Conservation (phyloP, 2,113 vertebrate genomes). For the Paracyprichromis sp. region DNA sequence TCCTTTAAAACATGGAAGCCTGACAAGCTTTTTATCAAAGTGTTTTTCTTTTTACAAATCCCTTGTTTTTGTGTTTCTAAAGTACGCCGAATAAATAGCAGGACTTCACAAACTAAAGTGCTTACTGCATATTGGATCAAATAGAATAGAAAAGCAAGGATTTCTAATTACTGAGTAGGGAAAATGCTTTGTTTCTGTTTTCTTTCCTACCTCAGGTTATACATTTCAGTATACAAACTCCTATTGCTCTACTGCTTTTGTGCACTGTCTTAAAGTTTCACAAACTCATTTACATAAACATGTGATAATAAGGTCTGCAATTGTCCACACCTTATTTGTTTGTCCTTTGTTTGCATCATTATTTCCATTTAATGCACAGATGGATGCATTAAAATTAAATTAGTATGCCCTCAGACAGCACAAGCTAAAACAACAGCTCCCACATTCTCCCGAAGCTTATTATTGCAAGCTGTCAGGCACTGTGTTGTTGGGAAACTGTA, state of each 20-base stretch:
- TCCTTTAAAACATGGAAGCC: background rate
- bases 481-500: slow-evolving; percentile 24
- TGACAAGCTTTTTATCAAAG: slow-evolving; percentile 1
- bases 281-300: slow-evolving; percentile 25
- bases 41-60: background rate
- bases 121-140: slow-evolving; percentile 15
- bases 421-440: slow-evolving; percentile 21
- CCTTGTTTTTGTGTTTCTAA: slow-evolving; percentile 7
- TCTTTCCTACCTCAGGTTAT: slow-evolving; percentile 6
- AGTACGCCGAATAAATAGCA: background rate
- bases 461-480: slow-evolving; percentile 22
- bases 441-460: slow-evolving; percentile 15
- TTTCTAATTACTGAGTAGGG: background rate
- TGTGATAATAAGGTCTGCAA: background rate
- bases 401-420: slow-evolving; percentile 12
- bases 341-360: slow-evolving; percentile 27
- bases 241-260: background rate
- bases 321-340: slow-evolving; percentile 13
- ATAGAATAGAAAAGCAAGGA: slow-evolving; percentile 23
- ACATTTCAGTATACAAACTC: background rate
- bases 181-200: slow-evolving; percentile 28
- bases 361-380: slow-evolving; percentile 39
- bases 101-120: background rate
- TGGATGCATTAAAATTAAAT: slow-evolving; percentile 47
- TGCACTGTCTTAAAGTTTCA: background rate